Percentiles rank a stretch among this genome's conserved stretches.
These are phyloP conservation scores for Axea sp. DNA, from an alignment of 2,888 invertebrate species.

Conservation along the genomic window DNA sequence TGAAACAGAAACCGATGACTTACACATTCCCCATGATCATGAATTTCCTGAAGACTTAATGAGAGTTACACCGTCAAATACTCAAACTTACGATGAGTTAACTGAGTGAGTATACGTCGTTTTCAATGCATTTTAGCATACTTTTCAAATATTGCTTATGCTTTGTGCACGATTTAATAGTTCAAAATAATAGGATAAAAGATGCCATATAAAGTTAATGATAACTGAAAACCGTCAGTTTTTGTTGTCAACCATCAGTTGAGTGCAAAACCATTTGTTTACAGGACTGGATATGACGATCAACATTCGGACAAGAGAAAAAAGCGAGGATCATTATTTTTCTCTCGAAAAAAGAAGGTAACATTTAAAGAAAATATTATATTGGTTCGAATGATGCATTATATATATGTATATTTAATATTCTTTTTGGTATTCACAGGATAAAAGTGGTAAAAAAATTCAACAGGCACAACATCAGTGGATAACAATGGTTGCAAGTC, in stretches of 20 bases:
- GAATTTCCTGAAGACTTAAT: constrained; percentile 76
- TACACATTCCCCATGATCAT: constrained; percentile 75
- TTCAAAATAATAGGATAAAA: too few species aligned
- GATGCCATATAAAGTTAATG: too few species aligned
- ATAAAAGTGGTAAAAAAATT: constrained; percentile 86
- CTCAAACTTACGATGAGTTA: constrained; percentile 78
- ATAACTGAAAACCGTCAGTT: too few species aligned
- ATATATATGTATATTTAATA: too few species aligned
- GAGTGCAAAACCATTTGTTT: too few species aligned
- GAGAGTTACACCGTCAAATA: constrained; percentile 75
- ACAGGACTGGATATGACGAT: constrained; percentile 80
- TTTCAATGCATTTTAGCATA: constrained; percentile 31
- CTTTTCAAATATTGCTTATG: constrained; percentile 80
- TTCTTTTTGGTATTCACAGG: too few species aligned
- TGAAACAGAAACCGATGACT: constrained; percentile 88
- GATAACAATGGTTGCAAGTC: constrained; percentile 82
- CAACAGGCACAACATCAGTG: constrained; percentile 83
- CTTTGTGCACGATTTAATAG: constrained; percentile 9
- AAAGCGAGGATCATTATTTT: constrained; percentile 93
- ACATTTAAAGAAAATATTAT: too few species aligned
- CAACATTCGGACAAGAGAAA: constrained; percentile 91
- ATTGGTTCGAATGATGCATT: too few species aligned
- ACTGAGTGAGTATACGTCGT: constrained; percentile 78
- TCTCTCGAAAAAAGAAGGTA: constrained; percentile 91
- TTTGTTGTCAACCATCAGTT: too few species aligned